Base-by-base conservation (phyloP, 2,888 invertebrate genomes). In the Lithophane socia region DNA sequence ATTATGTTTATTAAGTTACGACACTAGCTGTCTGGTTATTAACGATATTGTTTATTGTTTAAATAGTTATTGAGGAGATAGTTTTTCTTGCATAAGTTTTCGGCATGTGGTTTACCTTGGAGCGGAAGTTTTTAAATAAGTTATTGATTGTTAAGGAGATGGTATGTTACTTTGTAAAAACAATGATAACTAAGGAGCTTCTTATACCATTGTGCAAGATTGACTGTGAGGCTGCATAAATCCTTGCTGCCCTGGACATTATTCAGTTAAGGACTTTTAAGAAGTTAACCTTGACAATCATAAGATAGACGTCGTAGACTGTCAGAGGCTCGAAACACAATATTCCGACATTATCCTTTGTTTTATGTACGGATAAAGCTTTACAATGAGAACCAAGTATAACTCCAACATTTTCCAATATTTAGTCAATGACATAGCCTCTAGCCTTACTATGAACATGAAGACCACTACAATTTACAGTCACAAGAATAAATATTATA, bases 21-120 rank as follows among this genome's bases (percentile, higher is more conserved):
- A 87, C 82, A 87, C 52, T 42, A 56, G 42, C 75, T 77, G 73
- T 82, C 81, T 42, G 12, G 81, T 79, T 81, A 79, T 83, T 71
- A 80, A 77, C 65, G 68, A 84, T 75, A 74, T 80, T 86, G 83
- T 87, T 80, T 83, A 77, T 80, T 78, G 76, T 81, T 81, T 69
- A 73, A 77, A 79, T 42, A 72, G 82, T 74, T 87, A 80, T 84
- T 77, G 73, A 64, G 60, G 64, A 79, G 72, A 86, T 82, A 66
- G 80, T 64, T 52, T 69, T 66, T 80, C 65, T 72, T 80, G 77
- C 69, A 49, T 73, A 78, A 75, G 58, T 64, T 68, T 75, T 60
- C 42, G 74, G 71, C 70, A 73, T 81, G 73, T 73, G 42, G 81
- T 70, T 83, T 70, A 56, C 85, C 70, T 81, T 81, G 81, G 5